A percentile compares a stretch with the other conserved stretches of the same genome.
phyloP scores from a whole-genome alignment of 2,888 invertebrate species.

The Spialia ferax region DNA sequence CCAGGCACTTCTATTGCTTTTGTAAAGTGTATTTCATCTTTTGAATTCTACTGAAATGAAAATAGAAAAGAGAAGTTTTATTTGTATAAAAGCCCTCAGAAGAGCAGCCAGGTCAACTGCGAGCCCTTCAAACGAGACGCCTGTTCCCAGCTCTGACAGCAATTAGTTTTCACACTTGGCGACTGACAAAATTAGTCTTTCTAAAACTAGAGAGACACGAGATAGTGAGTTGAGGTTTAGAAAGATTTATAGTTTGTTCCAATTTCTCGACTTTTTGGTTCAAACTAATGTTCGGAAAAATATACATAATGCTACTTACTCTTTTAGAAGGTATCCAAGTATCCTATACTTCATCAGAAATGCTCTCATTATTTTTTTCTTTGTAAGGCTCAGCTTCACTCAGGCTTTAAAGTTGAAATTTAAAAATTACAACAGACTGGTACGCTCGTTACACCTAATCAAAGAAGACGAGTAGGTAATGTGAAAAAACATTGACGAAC shows the following conservation, averaged over 20 bases:
- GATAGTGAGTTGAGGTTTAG: too few species aligned
- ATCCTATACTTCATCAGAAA: too few species aligned
- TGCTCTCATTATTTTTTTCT: too few species aligned
- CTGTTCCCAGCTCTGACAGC: slow-evolving; percentile 35
- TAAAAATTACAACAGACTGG: neutral
- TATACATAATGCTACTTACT: too few species aligned
- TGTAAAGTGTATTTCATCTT: slow-evolving; percentile 7
- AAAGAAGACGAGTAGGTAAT: neutral
- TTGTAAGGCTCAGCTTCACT: too few species aligned
- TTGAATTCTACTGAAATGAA: slow-evolving; percentile 43
- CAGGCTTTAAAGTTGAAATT: too few species aligned
- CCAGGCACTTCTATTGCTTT: slow-evolving; percentile 32
- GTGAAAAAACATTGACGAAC: slow-evolving; percentile 2
- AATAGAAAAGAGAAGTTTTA: slow-evolving; percentile 42
- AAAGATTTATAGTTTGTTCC: neutral
- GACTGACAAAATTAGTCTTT: slow-evolving; percentile 35
- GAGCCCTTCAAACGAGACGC: slow-evolving; percentile 35
- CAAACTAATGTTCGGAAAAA: too few species aligned
- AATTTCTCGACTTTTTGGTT: too few species aligned
- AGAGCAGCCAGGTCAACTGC: slow-evolving; percentile 38
- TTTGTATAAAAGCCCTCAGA: slow-evolving; percentile 37
- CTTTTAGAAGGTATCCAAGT: too few species aligned
- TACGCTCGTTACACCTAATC: slow-evolving; percentile 2
- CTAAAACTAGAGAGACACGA: neutral
- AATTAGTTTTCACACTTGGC: slow-evolving; percentile 33